Conservation (phyloP, 2,797 vertebrate species). For the Tapera naevia region DNA sequence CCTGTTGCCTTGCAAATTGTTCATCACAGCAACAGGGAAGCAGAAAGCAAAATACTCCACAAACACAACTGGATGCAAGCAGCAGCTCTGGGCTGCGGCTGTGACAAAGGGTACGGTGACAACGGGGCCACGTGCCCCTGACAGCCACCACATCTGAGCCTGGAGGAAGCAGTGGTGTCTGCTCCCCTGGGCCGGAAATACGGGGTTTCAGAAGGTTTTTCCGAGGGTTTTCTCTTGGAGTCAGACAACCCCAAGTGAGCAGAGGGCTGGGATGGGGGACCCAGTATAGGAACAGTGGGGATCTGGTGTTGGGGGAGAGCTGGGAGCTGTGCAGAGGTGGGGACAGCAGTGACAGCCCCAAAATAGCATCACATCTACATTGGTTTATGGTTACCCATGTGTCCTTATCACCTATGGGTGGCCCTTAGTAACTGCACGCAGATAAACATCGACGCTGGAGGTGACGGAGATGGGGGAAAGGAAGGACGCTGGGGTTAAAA, state of each 20-base stretch:
- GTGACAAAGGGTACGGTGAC: background rate
- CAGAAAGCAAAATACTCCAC: background rate
- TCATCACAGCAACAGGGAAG: background rate
- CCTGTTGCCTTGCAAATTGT: background rate
- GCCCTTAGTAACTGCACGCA: background rate
- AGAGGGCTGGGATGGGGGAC: background rate
- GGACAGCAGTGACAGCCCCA: background rate
- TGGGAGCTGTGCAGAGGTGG: background rate
- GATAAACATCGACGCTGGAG: background rate
- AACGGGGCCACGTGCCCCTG: background rate
- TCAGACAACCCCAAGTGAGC: background rate
- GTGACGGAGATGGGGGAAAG: accelerated
- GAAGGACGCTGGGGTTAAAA: background rate
- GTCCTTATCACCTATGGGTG: background rate
- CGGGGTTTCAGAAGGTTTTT: background rate
- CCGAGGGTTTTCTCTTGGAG: background rate
- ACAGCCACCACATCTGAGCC: slow-evolving; percentile 3
- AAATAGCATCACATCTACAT: accelerated
- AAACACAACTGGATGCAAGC: background rate
- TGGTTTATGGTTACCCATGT: accelerated
- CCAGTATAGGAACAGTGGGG: accelerated
- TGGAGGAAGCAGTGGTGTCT: accelerated
- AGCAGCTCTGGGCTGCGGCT: accelerated
- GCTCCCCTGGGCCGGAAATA: background rate
- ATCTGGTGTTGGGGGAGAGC: background rate